Base-by-base conservation (phyloP, 2,113 vertebrate species). In the Eleginops maclovinus region DNA sequence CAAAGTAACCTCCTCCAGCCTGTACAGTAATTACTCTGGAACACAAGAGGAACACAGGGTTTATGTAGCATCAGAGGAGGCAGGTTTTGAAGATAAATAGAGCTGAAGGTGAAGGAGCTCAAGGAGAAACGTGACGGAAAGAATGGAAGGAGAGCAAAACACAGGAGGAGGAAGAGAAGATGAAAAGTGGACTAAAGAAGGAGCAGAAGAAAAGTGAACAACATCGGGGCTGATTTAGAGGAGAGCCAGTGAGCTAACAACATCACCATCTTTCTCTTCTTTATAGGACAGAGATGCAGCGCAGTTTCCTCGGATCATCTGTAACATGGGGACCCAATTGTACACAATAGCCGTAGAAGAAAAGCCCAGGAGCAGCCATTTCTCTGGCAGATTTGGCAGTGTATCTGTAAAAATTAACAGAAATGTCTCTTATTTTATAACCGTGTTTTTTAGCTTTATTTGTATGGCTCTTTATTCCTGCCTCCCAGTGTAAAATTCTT, bases 11-110 rank as follows among this genome's bases (percentile, higher is more conserved):
- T 83, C 75, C 59, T 80, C 59, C 72, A 79, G 62, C 75, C 85
- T 75, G 79, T 65, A 47, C 60, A 14, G 69, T 82, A 85, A 90
- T 88, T 86, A 79, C 71, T 72, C 43, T 67, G 69, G 2, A 82
- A 79, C 72, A 82, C 74, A 74, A 79, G 65, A 71, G 46, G 53
- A 67, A 60, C 70, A n/a, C 11, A 1, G 26, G 9, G 15, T 72
- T 63, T 73, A 50, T 50, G 44, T 51, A 43, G 56, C 22, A 41
- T 55, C 59, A 67, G 64, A 74, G 62, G 44, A 50, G 21, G 15
- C 24, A 13, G 9, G 14, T 47, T 49, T n/a, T 50, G 44, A 54
- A 69, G 43, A 68, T 31, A 50, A 44, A 2, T 49, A 41, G 56
- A 77, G 72, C 21, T 36, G 31, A 36, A 55, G 46, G 71, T 19